These are phyloP conservation scores for Chorisops tibialis DNA, from an alignment of 2,888 invertebrate species.

Conservation along the genomic window DNA sequence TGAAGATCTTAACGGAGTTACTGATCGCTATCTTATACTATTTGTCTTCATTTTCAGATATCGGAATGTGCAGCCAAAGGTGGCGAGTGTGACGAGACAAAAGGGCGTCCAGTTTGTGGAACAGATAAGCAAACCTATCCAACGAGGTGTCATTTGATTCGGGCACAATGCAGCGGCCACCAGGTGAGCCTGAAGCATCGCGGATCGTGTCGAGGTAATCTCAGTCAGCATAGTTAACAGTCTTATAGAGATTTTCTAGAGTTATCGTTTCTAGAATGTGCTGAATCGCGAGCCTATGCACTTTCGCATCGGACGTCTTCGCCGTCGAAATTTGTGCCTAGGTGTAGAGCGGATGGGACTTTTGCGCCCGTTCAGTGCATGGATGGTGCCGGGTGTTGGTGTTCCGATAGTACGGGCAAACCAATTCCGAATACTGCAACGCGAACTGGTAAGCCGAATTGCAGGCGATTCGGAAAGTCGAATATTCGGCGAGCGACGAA, in stretches of 20 bases:
- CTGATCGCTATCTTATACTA: background rate
- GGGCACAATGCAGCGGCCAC: slow-evolving; percentile 72
- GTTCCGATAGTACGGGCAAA: slow-evolving; percentile 79
- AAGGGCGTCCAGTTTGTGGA: slow-evolving; percentile 51
- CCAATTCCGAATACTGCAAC: slow-evolving; percentile 79
- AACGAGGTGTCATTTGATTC: slow-evolving; percentile 73
- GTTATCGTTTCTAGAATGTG: slow-evolving; percentile 50
- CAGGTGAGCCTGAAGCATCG: slow-evolving; percentile 69
- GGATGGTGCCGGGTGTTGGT: slow-evolving; percentile 81
- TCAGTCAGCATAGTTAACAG: background rate
- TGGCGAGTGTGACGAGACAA: slow-evolving; percentile 51
- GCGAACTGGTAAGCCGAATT: slow-evolving; percentile 66
- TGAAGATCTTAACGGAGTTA: too few relatives aligned
- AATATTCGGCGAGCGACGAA: slow-evolving; percentile 62
- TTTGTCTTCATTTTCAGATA: slow-evolving; percentile 37
- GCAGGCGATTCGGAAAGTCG: slow-evolving; percentile 59
- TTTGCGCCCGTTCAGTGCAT: slow-evolving; percentile 86
- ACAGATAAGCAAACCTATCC: slow-evolving; percentile 77
- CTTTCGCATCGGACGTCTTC: slow-evolving; percentile 52
- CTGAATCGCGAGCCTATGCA: slow-evolving; percentile 52
- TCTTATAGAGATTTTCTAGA: background rate
- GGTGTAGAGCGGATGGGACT: slow-evolving; percentile 77
- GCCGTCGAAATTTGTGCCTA: slow-evolving; percentile 65
- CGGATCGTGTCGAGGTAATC: slow-evolving; percentile 69
- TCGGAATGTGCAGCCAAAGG: slow-evolving; percentile 51